These are phyloP conservation scores for Pterocles orientalis DNA, from an alignment of 2,113 vertebrate species.

Conservation along the genomic window DNA sequence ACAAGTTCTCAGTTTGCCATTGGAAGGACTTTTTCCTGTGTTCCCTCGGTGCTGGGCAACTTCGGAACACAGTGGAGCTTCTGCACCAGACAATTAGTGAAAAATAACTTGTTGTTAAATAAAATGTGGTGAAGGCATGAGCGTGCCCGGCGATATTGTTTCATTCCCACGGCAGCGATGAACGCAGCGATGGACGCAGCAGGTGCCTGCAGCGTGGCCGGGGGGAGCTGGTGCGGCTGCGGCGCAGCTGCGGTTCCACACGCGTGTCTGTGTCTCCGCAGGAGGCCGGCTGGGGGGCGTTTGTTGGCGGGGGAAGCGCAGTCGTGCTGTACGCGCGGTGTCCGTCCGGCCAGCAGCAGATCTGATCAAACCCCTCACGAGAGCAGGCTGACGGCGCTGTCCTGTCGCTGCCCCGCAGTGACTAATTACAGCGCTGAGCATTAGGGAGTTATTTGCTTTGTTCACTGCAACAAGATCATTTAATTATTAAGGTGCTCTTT, in stretches of 20 bases:
- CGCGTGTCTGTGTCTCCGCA: fast-evolving
- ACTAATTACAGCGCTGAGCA: neutral
- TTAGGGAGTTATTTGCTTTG: neutral
- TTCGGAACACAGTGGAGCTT: neutral
- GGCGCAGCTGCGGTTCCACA: neutral
- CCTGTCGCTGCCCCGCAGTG: neutral
- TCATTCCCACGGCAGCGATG: neutral
- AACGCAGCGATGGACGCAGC: neutral
- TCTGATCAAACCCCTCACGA: neutral
- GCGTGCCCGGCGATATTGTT: neutral
- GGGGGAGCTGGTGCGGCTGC: neutral
- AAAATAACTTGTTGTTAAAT: neutral
- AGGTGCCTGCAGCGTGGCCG: neutral
- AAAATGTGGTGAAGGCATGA: neutral
- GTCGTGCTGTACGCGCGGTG: neutral
- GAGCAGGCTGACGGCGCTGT: neutral
- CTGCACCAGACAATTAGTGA: neutral
- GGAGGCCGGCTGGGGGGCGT: neutral
- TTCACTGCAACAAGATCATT: neutral
- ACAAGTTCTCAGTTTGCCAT: neutral
- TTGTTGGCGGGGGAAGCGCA: neutral
- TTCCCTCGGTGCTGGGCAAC: slow-evolving; percentile 1
- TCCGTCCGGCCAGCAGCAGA: too few relatives aligned
- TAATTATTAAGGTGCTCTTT: neutral
- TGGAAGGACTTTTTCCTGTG: neutral